Conservation (phyloP, 2,113 vertebrate species). For the Petaurus breviceps region DNA sequence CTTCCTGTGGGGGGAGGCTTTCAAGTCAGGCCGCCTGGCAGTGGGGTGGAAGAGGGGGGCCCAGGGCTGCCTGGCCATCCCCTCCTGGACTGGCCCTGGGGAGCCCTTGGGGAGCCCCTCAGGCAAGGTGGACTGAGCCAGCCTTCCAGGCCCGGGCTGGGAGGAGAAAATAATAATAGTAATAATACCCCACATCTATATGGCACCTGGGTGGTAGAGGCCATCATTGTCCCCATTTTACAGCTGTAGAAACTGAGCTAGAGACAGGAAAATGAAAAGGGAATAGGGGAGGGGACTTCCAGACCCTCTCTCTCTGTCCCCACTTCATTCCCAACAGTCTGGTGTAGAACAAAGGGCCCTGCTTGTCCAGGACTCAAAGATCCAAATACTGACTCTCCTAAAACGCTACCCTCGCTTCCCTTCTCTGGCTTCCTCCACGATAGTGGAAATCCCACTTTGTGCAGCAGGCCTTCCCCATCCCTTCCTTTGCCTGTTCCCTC, state of each 20-base stretch:
- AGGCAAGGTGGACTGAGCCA: not conserved
- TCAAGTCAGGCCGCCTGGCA: slow-evolving; percentile 82
- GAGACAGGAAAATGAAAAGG: not conserved
- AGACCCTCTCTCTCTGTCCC: not conserved
- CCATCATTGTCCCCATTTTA: not conserved
- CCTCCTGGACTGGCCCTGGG: not conserved
- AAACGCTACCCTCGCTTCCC: not conserved
- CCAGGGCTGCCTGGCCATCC: slow-evolving; percentile 17
- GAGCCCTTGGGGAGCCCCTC: not conserved
- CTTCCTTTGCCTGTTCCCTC: not conserved
- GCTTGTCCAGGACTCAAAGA: not conserved
- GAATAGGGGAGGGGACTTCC: not conserved
- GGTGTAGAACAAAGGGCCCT: not conserved
- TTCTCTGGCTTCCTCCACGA: not conserved
- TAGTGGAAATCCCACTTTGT: not conserved
- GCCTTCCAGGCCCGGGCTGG: not conserved
- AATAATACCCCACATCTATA: not conserved
- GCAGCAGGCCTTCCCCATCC: rapidly evolving
- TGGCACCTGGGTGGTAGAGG: not conserved
- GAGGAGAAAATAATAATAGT: too few relatives aligned
- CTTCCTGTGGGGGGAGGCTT: slow-evolving; percentile 83
- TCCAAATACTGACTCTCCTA: not conserved
- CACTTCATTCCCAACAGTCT: not conserved
- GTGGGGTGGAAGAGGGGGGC: slow-evolving; percentile 64
- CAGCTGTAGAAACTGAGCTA: not conserved